Evolutionary conservation across 2,797 vertebrate species (phyloP).

Genomic region (Octomys mimax): DNA sequence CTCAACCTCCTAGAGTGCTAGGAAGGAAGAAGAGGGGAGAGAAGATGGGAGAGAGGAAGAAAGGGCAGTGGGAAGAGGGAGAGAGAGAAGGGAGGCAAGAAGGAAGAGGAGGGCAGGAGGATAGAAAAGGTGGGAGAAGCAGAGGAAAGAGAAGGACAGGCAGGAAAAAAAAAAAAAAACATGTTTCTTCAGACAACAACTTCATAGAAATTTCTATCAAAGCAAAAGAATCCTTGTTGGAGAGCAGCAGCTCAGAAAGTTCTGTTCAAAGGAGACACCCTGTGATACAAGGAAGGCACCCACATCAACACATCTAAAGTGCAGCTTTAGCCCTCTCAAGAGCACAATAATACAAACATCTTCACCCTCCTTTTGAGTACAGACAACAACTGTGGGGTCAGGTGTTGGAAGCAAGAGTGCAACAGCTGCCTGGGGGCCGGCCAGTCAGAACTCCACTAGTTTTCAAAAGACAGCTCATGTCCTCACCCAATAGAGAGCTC

Average conservation of each 20-base stretch:
- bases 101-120: accelerated
- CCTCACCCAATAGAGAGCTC: neutral
- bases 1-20: neutral
- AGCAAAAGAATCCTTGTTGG: neutral
- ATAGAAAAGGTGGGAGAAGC: neutral
- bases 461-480: neutral
- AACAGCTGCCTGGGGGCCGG: too few species aligned
- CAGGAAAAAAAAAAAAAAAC: neutral
- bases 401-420: neutral
- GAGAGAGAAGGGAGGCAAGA: too few species aligned
- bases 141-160: neutral
- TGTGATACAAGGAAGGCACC: accelerated
- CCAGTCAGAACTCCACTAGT: neutral
- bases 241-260: neutral
- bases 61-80: neutral
- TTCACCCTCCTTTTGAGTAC: neutral
- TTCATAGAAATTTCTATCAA: neutral
- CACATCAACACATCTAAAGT: neutral
- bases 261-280: neutral
- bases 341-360: neutral
- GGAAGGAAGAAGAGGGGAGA: neutral
- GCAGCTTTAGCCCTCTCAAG: neutral
- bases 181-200: slow-evolving; percentile 52
- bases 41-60: neutral
- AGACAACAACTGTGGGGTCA: neutral